Evolutionary conservation across 1,140 invertebrate genomes (phyloP).

Genomic region (Contarinia nasturtii): DNA sequence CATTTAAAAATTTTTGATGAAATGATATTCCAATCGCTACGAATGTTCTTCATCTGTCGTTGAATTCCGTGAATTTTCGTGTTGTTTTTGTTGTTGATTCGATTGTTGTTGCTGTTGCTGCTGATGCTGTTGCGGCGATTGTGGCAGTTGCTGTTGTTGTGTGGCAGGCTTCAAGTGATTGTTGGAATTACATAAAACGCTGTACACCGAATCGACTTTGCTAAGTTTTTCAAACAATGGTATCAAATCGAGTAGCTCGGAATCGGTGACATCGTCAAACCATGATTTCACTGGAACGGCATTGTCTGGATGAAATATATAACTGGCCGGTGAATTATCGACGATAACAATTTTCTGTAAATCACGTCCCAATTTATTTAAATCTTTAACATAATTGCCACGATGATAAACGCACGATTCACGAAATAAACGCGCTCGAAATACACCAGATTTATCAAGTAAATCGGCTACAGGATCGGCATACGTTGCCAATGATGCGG

Average conservation of each 20-base stretch:
- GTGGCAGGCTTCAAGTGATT: constrained; percentile 20
- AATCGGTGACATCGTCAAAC: constrained; percentile 95
- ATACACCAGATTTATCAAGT: constrained; percentile 82
- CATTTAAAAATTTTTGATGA: too few species aligned
- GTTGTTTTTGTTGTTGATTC: too few species aligned
- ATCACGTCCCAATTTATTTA: constrained; percentile 91
- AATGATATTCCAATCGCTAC: too few species aligned
- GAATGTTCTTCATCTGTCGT: too few species aligned
- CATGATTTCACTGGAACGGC: constrained; percentile 94
- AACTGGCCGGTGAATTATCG: constrained; percentile 98
- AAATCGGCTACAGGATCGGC: constrained; percentile 98
- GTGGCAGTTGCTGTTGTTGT: background rate
- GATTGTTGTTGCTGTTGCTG: too few species aligned
- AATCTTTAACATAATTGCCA: constrained; percentile 99
- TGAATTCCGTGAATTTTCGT: too few species aligned
- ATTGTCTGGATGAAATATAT: constrained; percentile 99
- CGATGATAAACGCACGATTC: constrained; percentile 99
- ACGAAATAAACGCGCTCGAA: constrained; percentile 88
- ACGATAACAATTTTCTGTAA: constrained; percentile 94
- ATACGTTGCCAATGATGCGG: constrained; percentile 97
- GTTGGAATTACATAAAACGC: constrained; percentile 76
- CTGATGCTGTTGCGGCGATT: background rate
- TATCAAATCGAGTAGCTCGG: constrained; percentile 83
- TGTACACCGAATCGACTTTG: constrained; percentile 85
- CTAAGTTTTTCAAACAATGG: constrained; percentile 91